Conservation (phyloP, 2,113 vertebrate genomes). For the Platysternon megacephalum region DNA sequence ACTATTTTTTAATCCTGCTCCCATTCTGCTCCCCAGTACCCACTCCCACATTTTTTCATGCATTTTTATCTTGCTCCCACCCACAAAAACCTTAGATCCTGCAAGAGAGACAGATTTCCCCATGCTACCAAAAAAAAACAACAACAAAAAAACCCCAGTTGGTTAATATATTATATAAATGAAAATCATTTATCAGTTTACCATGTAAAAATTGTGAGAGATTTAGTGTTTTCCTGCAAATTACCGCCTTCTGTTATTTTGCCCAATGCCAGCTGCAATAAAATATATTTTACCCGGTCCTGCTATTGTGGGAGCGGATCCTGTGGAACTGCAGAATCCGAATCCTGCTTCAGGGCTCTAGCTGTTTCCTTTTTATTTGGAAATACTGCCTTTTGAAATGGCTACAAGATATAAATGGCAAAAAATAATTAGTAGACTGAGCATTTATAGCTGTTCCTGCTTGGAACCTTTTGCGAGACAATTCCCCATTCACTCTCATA, state of each 20-base stretch:
- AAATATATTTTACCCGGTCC: background rate
- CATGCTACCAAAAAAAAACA: background rate
- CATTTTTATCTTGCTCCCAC: background rate
- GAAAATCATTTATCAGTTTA: no score
- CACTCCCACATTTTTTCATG: background rate
- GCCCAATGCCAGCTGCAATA: background rate
- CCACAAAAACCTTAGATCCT: background rate
- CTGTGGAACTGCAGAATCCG: background rate
- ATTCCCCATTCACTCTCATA: background rate
- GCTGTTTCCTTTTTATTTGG: background rate
- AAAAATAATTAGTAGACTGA: background rate
- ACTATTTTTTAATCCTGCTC: no score
- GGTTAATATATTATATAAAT: no score
- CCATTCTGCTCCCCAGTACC: background rate
- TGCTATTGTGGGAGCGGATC: background rate
- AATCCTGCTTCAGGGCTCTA: background rate
- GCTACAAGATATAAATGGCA: background rate
- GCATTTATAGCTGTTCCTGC: background rate
- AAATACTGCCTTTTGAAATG: background rate
- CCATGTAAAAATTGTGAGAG: background rate
- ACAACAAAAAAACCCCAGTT: no score
- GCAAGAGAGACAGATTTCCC: background rate
- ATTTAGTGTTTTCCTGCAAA: background rate
- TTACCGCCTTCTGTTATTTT: background rate
- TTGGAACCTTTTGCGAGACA: background rate